phyloP scores from a whole-genome alignment of 2,888 invertebrate genomes.

The Pristionchus entomophagus region DNA sequence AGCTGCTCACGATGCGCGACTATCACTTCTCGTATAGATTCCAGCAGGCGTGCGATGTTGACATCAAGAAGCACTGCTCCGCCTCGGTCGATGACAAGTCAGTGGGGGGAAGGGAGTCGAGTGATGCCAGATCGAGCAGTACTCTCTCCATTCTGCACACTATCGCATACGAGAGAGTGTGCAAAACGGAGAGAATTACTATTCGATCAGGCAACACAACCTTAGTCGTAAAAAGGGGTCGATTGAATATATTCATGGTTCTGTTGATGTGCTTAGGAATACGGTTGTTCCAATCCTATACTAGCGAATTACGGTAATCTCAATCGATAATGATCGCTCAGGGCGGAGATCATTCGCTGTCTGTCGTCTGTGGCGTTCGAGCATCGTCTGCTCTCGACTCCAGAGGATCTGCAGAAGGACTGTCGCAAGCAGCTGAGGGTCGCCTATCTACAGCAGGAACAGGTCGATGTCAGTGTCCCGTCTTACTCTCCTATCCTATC shows the following conservation, averaged over 20 bases:
- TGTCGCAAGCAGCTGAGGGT: slow-evolving; percentile 92
- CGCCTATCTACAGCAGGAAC: slow-evolving; percentile 87
- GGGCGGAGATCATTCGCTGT: slow-evolving; percentile 84
- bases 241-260: not conserved
- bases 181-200: not conserved
- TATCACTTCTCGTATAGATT: slow-evolving; percentile 94
- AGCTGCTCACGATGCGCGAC: slow-evolving; percentile 92
- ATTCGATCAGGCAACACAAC: not conserved
- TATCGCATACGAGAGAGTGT: no score
- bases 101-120: no score
- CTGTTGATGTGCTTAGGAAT: not conserved
- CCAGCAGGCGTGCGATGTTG: slow-evolving; percentile 87
- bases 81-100: slow-evolving; percentile 72
- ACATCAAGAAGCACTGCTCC: slow-evolving; percentile 82
- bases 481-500: not conserved
- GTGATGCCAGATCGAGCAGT: no score
- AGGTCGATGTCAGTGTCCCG: slow-evolving; percentile 70
- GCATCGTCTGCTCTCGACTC: slow-evolving; percentile 77
- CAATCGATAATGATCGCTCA: slow-evolving; percentile 49
- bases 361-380: slow-evolving; percentile 92
- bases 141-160: no score
- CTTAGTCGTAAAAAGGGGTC: not conserved
- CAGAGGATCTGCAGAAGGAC: slow-evolving; percentile 88
- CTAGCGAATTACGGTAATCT: not conserved
- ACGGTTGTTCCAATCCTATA: no score